These are phyloP conservation scores for Heteropelma amictum DNA, from an alignment of 2,888 invertebrate species.

Conservation along the genomic window DNA sequence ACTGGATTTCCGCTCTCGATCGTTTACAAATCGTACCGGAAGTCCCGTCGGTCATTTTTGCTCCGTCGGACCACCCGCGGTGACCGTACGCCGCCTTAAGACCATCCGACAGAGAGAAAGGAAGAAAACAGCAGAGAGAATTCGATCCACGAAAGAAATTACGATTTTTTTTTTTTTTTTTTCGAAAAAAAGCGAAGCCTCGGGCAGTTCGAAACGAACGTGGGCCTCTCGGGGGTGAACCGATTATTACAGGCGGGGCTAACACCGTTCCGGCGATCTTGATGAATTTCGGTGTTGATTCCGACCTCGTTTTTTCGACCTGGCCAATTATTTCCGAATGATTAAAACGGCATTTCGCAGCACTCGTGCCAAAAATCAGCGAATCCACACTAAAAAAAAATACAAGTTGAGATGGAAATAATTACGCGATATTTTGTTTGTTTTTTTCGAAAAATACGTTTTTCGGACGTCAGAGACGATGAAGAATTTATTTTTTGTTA, in stretches of 20 bases:
- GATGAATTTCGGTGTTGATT: conserved; percentile 21
- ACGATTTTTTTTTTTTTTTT: conserved; percentile 8
- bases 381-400: no score
- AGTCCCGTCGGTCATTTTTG: conserved; percentile 2
- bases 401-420: no score
- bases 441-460: no score
- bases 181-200: conserved; percentile 4
- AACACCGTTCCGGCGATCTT: conserved; percentile 58
- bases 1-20: no score
- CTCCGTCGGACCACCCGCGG: conserved; percentile 26
- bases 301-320: conserved; percentile 38
- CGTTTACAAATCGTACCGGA: not conserved
- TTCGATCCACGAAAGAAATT: conserved; percentile 15
- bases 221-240: conserved; percentile 55
- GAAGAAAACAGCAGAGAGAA: conserved; percentile 38
- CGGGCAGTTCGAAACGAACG: conserved; percentile 57
- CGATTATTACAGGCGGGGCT: conserved; percentile 59
- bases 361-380: not conserved
- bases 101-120: conserved; percentile 6
- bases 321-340: not conserved
- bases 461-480: no score
- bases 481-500: no score
- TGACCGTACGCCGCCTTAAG: not conserved
- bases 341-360: not conserved
- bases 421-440: no score